Evolutionary conservation across 2,797 vertebrate genomes (phyloP).

Genomic region (Characodon lateralis): DNA sequence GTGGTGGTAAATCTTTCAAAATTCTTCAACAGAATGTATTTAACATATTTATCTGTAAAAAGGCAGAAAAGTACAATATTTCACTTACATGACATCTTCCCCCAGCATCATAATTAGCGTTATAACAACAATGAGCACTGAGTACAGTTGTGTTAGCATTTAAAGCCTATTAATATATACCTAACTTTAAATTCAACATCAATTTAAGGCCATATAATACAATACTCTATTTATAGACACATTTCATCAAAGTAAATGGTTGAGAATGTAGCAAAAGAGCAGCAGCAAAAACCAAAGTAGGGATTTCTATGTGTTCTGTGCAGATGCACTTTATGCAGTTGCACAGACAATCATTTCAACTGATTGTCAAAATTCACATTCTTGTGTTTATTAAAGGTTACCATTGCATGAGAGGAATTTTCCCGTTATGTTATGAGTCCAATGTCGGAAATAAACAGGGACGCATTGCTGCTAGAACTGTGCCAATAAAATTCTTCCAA

Average conservation of each 20-base stretch:
- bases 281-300: constrained; percentile 25
- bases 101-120: constrained; percentile 46
- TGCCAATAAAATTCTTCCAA: constrained; percentile 73
- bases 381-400: constrained; percentile 33
- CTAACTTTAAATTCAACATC: constrained; percentile 41
- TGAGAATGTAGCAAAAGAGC: constrained; percentile 61
- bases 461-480: constrained; percentile 78
- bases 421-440: constrained; percentile 35
- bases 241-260: constrained; percentile 54
- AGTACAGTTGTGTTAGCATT: constrained; percentile 60
- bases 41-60: constrained; percentile 78
- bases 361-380: constrained; percentile 28
- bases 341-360: constrained; percentile 66
- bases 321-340: constrained; percentile 66
- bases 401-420: constrained; percentile 20
- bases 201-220: constrained; percentile 33
- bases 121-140: constrained; percentile 67
- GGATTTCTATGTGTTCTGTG: constrained; percentile 43
- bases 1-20: constrained; percentile 51
- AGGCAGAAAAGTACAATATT: constrained; percentile 54
- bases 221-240: constrained; percentile 67
- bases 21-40: constrained; percentile 73
- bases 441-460: constrained; percentile 59
- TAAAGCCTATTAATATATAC: constrained; percentile 36
- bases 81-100: constrained; percentile 28